phyloP scores from a whole-genome alignment of 2,113 vertebrate genomes.

The Sinocyclocheilus anophthalmus region DNA sequence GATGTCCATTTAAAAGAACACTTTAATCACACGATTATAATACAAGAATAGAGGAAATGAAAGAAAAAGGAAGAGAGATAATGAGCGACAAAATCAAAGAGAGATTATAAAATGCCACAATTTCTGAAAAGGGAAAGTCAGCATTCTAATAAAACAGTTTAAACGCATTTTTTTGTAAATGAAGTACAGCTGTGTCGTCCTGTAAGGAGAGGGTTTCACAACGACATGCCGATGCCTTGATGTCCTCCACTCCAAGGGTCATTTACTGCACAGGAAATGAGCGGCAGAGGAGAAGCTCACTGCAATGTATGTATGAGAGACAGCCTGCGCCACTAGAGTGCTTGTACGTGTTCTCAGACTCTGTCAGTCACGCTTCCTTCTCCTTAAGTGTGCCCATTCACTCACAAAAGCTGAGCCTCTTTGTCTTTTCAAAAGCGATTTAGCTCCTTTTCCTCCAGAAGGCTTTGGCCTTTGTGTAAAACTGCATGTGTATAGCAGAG shows the following conservation, averaged over 20 bases:
- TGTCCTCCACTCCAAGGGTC: slow-evolving; percentile 47
- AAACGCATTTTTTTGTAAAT: slow-evolving; percentile 51
- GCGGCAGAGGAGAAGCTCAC: slow-evolving; percentile 46
- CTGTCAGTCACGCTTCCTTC: slow-evolving; percentile 47
- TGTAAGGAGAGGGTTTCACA: slow-evolving; percentile 50
- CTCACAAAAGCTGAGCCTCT: slow-evolving; percentile 42
- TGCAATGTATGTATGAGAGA: slow-evolving; percentile 37
- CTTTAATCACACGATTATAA: slow-evolving; percentile 57
- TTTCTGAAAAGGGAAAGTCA: slow-evolving; percentile 39
- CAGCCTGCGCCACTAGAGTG: slow-evolving; percentile 14
- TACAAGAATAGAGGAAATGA: slow-evolving; percentile 17
- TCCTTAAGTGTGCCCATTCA: slow-evolving; percentile 47
- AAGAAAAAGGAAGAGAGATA: slow-evolving; percentile 14
- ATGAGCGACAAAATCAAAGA: slow-evolving; percentile 26
- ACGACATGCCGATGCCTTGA: slow-evolving; percentile 58
- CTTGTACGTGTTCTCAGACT: slow-evolving; percentile 27
- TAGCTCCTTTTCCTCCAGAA: slow-evolving; percentile 38
- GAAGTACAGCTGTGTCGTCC: slow-evolving; percentile 51
- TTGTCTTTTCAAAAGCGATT: slow-evolving; percentile 16
- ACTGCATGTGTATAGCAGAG: slow-evolving; percentile 42
- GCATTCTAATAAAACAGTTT: slow-evolving; percentile 50
- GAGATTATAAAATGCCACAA: slow-evolving; percentile 31
- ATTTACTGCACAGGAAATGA: slow-evolving; percentile 59
- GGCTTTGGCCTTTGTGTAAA: slow-evolving; percentile 45
- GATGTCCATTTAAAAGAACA: slow-evolving; percentile 20